Evolutionary conservation across 2,113 vertebrate genomes (phyloP), one percentile per base, ranked within the genome.

Genomic region (Aptenodytes patagonicus): DNA sequence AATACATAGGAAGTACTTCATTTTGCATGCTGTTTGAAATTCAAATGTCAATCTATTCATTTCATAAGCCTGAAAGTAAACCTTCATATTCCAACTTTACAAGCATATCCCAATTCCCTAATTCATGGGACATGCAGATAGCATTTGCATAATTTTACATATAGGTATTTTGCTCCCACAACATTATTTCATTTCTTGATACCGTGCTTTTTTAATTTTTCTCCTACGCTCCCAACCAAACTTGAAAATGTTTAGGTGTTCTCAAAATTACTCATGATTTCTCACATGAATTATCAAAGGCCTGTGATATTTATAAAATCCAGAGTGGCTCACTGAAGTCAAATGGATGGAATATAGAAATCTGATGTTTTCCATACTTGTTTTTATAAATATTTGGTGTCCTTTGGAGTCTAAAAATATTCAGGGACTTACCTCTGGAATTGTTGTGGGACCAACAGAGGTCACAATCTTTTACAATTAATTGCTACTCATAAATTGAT

Each of bases 401-500:
- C 47, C 83, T 84, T 61, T 87, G 34, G 32, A 84, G 49, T 31
- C 44, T 94, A 82, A 90, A 89, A 62, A 52, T 87, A 90, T 55
- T 76, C 28, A 32, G 25, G n/a, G 25, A 8, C 32, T 83, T 95
- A 83, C 44, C 10, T 25, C n/a, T 68, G 28, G 54, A 92, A 90
- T 95, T 94, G 72, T 61, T 80, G 13, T 64, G 64, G 36, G 36
- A 55, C 13, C 38, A 83, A 38, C 15, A 51, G 72, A 88, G 58
- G 75, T 87, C 55, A 93, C 68, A 81, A 20, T 92, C 62, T 7
- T 97, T 97, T 97, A 88, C 34, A 89, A 89, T 75, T 95, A 97
- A 93, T 93, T 98, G 61, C 83, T 54, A n/a, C 70, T 94, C 77
- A 95, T 97, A 98, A 98, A 97, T 95, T 95, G 87, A 95, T 95